A percentile compares a stretch with the other conserved stretches of the same genome.
Conservation (phyloP, 2,113 vertebrate species). For the Eublepharis macularius region DNA sequence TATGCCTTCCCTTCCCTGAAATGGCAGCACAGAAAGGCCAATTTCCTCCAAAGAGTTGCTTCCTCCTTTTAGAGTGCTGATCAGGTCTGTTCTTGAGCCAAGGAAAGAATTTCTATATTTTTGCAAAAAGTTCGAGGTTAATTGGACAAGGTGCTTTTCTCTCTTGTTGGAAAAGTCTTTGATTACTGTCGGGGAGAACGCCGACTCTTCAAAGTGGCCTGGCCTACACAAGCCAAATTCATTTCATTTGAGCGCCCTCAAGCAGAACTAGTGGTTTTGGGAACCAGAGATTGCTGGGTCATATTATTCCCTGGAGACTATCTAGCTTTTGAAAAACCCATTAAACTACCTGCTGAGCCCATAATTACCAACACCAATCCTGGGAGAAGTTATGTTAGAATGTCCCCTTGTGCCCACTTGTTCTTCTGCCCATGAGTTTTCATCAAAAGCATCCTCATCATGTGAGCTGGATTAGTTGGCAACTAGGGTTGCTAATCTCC, state of each 20-base stretch:
- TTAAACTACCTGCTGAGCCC: not conserved
- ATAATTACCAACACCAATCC: not conserved
- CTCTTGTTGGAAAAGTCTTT: not conserved
- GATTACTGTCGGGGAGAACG: not conserved
- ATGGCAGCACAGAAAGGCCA: not conserved
- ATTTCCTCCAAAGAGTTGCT: rapidly evolving
- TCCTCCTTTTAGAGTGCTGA: not conserved
- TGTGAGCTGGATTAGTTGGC: not conserved
- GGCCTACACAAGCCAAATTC: not conserved
- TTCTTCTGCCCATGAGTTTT: not conserved
- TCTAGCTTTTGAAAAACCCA: not conserved
- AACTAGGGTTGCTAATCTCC: too few relatives aligned
- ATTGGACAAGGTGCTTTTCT: not conserved
- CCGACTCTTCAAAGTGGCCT: not conserved
- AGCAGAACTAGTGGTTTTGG: not conserved
- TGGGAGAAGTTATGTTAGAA: not conserved
- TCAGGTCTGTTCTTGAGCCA: not conserved
- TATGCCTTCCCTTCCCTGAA: not conserved
- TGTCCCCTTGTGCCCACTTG: not conserved
- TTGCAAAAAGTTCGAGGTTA: not conserved
- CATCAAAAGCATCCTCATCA: not conserved
- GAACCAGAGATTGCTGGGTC: not conserved
- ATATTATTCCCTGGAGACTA: not conserved
- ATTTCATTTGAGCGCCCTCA: not conserved
- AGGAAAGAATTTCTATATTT: not conserved